Evolutionary conservation across 2,797 vertebrate genomes (phyloP), one percentile per base, ranked within the genome.

Genomic region (Lepidocolaptes lacrymiger): DNA sequence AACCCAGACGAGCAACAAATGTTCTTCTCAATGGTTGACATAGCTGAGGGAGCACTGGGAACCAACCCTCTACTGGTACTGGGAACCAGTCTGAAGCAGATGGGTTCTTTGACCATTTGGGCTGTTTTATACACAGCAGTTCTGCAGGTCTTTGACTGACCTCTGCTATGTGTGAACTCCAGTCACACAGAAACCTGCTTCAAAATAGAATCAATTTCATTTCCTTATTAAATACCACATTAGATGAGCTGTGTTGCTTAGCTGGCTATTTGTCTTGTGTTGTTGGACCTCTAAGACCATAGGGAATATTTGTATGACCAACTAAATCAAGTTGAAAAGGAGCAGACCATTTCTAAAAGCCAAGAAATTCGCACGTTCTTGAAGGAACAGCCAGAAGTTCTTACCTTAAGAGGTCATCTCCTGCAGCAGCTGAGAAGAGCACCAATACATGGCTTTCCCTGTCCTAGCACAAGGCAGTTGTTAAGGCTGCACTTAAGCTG

Each of bases 371-470:
- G 23, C 37, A 49, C 2, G 54, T 12, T 12, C 32, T 51, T 19
- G 8, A 30, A 66, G 43, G n/a, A 23, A 56, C 21, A 41, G 34
- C 28, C 67, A 85, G 58, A 72, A 87, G 14, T n/a, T 26, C 17
- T 52, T 17, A 10, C 8, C 6, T 59, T 0, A 2, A 52, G 63
- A 75, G 13, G 26, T 62, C n/a, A 59, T 6, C 14, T 62, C 48
- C 37, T 63, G 51, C 21, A 69, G 52, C 16, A 74, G 9, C 48
- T 58, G 27, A 63, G 39, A 72, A 55, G 22, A n/a, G 32, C 63
- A 61, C 32, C 3, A 2, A 18, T 3, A 55, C 2, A 1, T 8
- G 19, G 22, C 46, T 87, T 7, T 32, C 14, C 21, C 21, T 2
- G 4, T 8, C 17, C 46, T 69, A 16, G 44, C 30, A 46, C 21